These are phyloP conservation scores for Darwinula stevensoni DNA, from an alignment of 2,888 invertebrate species.

Conservation along the genomic window DNA sequence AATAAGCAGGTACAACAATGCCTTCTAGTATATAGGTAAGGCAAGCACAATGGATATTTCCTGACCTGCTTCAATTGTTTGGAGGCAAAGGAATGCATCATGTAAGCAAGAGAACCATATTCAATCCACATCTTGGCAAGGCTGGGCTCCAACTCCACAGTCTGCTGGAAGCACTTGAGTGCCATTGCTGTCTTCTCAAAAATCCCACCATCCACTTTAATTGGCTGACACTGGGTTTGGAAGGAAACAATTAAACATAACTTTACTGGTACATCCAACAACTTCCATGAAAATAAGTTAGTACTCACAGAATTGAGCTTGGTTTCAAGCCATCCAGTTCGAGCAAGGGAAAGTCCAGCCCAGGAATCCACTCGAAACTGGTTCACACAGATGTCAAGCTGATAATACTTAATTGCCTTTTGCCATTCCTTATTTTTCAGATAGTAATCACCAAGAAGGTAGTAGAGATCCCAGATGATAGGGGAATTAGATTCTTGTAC, in stretches of 20 bases:
- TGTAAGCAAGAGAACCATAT: constrained; percentile 64
- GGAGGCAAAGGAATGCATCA: constrained; percentile 65
- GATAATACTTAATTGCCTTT: constrained; percentile 47
- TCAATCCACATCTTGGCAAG: constrained; percentile 60
- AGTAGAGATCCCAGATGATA: constrained; percentile 36
- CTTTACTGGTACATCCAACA: neutral
- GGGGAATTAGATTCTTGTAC: no score
- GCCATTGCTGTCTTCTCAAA: constrained; percentile 13
- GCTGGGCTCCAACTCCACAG: constrained; percentile 38
- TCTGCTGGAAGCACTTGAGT: constrained; percentile 46
- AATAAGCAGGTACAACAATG: neutral
- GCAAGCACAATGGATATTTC: no score
- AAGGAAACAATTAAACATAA: no score
- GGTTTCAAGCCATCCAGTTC: constrained; percentile 34
- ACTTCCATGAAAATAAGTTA: constrained; percentile 8
- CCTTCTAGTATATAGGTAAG: neutral
- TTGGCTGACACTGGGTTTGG: no score
- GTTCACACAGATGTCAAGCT: constrained; percentile 49
- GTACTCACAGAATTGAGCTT: constrained; percentile 36
- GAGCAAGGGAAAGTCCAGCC: constrained; percentile 51
- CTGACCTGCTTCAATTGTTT: constrained; percentile 50
- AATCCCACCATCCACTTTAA: neutral
- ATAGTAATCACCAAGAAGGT: constrained; percentile 69
- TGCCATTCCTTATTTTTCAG: constrained; percentile 52
- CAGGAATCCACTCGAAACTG: constrained; percentile 59